Conservation (phyloP, 2,888 invertebrate genomes). For the Nomada flava region DNA sequence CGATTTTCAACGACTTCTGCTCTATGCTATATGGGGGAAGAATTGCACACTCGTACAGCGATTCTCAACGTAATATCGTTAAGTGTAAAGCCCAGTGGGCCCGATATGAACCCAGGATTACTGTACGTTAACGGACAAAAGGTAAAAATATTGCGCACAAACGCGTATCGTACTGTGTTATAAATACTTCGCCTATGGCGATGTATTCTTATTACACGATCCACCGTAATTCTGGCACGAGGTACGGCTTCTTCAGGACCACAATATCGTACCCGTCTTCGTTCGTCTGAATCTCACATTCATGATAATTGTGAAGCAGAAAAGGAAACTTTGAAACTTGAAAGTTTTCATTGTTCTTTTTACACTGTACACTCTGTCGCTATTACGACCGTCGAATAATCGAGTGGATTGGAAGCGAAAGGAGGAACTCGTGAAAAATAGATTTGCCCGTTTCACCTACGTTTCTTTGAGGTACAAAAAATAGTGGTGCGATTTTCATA, state of each 20-base stretch:
- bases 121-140: constrained; percentile 23
- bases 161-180: not conserved
- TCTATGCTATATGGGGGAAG: not conserved
- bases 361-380: constrained; percentile 2
- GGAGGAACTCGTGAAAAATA: not conserved
- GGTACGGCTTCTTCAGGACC: constrained; percentile 42
- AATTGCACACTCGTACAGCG: constrained; percentile 51
- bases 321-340: constrained; percentile 18
- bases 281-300: constrained; percentile 35
- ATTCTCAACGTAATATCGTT: constrained; percentile 46
- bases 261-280: constrained; percentile 35
- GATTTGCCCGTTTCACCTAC: not conserved
- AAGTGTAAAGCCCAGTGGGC: constrained; percentile 44
- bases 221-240: constrained; percentile 9
- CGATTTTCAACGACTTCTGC: not conserved
- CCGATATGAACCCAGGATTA: constrained; percentile 39
- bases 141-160: constrained; percentile 18
- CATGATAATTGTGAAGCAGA: constrained; percentile 44
- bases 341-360: constrained; percentile 23
- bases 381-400: constrained; percentile 14
- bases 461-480: no score
- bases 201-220: not conserved
- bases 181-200: not conserved
- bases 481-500: no score
- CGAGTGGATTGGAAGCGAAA: constrained; percentile 9